phyloP scores from a whole-genome alignment of 2,113 vertebrate species.

The Rhineura floridana region DNA sequence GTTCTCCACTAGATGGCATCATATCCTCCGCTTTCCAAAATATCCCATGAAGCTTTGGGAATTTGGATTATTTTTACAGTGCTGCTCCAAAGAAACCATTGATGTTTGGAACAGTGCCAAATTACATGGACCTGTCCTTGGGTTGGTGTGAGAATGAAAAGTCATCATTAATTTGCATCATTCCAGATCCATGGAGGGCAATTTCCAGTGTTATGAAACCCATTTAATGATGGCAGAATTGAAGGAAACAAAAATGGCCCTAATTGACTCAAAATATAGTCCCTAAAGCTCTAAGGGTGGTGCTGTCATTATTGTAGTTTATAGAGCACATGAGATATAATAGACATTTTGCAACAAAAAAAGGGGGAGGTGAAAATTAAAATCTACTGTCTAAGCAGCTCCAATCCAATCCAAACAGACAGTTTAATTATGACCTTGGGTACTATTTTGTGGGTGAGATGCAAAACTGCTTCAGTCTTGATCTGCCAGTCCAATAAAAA shows the following conservation, averaged over 20 bases:
- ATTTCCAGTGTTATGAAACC: background rate
- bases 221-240: background rate
- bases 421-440: background rate
- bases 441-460: background rate
- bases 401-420: background rate
- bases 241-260: background rate
- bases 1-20: constrained; percentile 12
- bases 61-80: background rate
- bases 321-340: background rate
- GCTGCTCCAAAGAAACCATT: background rate
- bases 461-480: background rate
- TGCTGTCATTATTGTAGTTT: background rate
- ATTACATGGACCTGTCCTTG: background rate
- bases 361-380: background rate
- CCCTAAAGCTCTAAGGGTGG: background rate
- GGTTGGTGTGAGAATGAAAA: background rate
- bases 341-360: background rate
- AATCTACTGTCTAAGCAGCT: background rate
- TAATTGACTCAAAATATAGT: background rate
- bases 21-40: constrained; percentile 1
- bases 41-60: constrained; percentile 26
- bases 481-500: background rate
- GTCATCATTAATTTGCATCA: background rate
- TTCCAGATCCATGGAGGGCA: background rate
- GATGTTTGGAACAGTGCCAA: background rate